These are phyloP conservation scores for Papilio aristodemus DNA, from an alignment of 1,140 invertebrate genomes.

Conservation along the genomic window DNA sequence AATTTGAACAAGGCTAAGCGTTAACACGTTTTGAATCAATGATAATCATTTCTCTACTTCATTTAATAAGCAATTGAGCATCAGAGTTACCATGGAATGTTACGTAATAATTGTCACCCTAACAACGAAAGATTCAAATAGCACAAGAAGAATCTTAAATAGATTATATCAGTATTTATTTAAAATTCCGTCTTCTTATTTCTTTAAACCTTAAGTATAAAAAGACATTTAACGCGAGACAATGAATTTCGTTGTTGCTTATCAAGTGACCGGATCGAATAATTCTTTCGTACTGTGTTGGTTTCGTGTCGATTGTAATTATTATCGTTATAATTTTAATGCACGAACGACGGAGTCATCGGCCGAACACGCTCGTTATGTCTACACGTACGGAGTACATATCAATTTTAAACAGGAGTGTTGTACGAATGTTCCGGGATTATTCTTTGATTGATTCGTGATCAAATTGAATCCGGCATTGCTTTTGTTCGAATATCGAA, in stretches of 20 bases:
- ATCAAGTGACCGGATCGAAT: neutral
- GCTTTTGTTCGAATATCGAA: constrained; percentile 31
- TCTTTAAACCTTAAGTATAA: neutral
- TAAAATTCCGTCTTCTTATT: neutral
- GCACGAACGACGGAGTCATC: constrained; percentile 19
- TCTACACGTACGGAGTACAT: neutral
- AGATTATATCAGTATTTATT: too few species aligned
- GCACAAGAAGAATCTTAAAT: too few species aligned
- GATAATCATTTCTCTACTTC: too few species aligned
- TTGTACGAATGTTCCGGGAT: constrained; percentile 6
- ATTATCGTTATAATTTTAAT: constrained; percentile 32
- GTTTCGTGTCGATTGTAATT: constrained; percentile 34
- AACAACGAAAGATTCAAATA: too few species aligned
- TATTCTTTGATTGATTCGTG: constrained; percentile 31
- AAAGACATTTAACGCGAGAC: neutral
- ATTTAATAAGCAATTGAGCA: too few species aligned
- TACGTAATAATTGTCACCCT: too few species aligned
- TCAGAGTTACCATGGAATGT: too few species aligned
- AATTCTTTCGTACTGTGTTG: neutral
- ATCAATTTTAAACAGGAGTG: constrained; percentile 31
- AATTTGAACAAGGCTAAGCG: too few species aligned
- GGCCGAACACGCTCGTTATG: neutral
- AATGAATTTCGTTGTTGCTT: constrained; percentile 12
- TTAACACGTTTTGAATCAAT: too few species aligned
- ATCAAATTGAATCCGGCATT: constrained; percentile 27